phyloP scores from a whole-genome alignment of 2,797 vertebrate genomes.

The Enteromius unitaeniatus region DNA sequence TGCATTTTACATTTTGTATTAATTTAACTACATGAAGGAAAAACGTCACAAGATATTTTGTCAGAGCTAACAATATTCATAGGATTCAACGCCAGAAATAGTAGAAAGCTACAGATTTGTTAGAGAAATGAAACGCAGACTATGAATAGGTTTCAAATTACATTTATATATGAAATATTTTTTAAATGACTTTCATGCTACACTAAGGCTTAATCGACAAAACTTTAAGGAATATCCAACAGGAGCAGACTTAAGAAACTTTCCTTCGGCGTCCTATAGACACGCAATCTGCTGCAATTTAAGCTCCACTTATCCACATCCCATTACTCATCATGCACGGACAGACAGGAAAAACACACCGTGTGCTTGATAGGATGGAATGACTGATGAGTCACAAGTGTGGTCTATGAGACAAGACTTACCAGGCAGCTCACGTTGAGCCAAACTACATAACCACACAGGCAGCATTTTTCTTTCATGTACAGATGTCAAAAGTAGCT shows the following conservation, averaged over 20 bases:
- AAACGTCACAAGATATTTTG: neutral
- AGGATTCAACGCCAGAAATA: neutral
- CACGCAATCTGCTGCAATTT: conserved; percentile 34
- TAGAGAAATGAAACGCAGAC: neutral
- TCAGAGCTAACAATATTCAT: neutral
- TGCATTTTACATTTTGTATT: neutral
- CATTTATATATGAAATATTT: too few relatives aligned
- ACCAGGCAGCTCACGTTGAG: conserved; percentile 1
- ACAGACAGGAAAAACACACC: conserved; percentile 34
- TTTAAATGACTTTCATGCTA: too few relatives aligned
- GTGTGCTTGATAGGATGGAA: conserved; percentile 9
- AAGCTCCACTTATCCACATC: conserved; percentile 37
- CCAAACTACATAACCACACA: neutral
- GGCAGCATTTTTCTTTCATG: neutral
- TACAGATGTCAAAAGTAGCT: neutral
- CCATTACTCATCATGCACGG: conserved; percentile 22
- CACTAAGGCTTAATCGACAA: conserved; percentile 45
- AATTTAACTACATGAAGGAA: neutral
- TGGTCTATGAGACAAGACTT: conserved; percentile 28
- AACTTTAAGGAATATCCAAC: neutral
- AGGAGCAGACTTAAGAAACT: neutral
- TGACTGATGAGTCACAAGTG: conserved; percentile 40
- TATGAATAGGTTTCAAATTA: too few relatives aligned
- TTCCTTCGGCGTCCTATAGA: conserved; percentile 9
- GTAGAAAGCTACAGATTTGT: neutral